Base-by-base conservation (phyloP, 2,888 invertebrate genomes). In the Notodonta ziczac region DNA sequence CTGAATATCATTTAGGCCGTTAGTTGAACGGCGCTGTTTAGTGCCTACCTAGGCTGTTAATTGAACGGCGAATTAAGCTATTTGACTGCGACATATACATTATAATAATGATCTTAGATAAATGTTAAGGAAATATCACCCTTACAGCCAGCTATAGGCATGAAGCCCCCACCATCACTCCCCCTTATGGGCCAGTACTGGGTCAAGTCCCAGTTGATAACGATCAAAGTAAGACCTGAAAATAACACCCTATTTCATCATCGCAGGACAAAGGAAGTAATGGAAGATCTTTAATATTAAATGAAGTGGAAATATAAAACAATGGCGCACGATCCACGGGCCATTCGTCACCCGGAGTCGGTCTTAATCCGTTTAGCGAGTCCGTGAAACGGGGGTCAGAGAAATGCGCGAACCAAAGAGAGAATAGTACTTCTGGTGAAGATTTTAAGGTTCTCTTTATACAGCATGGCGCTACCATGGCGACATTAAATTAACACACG, bases 261-360 rank as follows among this genome's bases (percentile, higher is more conserved):
- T 10, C 2, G 0, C 51, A 32, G 10, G 32, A 51, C 53, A 12
- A 13, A 53, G 12, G 35, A 35, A 35, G 35, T 13, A 35, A 10
- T 50, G 7, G 6, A 39, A 53, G 39, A 13, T 53, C 16, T 53
- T 16, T 13, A 35, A 40, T 40, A 60, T 8, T 59, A 56, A 70
- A 72, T 70, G 52, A 60, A 65, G 60, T 48, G 56, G 58, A 72
- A 70, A 68, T 70, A 60, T 72, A 69, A 72, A 70, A 62, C 56
- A 65, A 60, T 56, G 52, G 57, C 59, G 58, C 65, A 72, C 67
- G 61, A 69, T 72, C 62, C 59, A 61, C 70, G 69, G 61, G 48
- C 69, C 69, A 72, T 70, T 70, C 60, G 59, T 57, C 63, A 55
- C 16, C 57, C 54, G 71, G 59, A 62, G 64, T 67, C 62, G 62